Conservation (phyloP, 2,797 vertebrate species). For the Crocidura indochinensis region DNA sequence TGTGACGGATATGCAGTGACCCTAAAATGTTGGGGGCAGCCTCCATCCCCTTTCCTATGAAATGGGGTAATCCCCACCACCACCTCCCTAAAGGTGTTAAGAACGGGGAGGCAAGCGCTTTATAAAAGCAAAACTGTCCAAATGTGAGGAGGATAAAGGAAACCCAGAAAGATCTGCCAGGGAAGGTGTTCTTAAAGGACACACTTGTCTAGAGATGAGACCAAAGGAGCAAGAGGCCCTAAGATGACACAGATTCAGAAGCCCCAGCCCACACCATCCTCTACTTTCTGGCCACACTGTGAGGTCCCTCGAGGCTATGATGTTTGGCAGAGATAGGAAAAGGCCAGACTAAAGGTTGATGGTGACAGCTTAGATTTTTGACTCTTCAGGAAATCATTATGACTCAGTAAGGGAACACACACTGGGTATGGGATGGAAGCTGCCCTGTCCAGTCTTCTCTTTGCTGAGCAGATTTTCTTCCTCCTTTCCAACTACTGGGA, state of each 20-base stretch:
- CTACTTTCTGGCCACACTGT: neutral
- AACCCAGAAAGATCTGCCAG: conserved; percentile 5
- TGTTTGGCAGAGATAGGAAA: neutral
- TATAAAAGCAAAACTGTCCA: neutral
- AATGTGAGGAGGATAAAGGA: neutral
- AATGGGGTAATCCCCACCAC: neutral
- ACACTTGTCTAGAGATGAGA: neutral
- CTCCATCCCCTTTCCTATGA: neutral
- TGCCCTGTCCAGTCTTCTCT: conserved; percentile 15
- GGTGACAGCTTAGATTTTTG: conserved; percentile 22
- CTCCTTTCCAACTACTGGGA: neutral
- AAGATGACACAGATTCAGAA: neutral
- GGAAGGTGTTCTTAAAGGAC: neutral
- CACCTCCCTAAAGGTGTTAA: neutral
- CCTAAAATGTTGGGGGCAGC: neutral
- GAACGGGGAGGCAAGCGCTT: neutral
- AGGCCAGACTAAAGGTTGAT: neutral
- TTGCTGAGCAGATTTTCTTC: neutral
- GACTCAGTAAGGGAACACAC: conserved; percentile 67
- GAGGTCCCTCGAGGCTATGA: neutral
- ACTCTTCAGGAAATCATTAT: conserved; percentile 49
- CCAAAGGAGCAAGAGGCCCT: neutral
- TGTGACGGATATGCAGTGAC: neutral
- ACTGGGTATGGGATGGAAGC: neutral
- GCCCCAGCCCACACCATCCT: neutral